phyloP scores from a whole-genome alignment of 2,113 vertebrate species.

The Mirounga angustirostris region DNA sequence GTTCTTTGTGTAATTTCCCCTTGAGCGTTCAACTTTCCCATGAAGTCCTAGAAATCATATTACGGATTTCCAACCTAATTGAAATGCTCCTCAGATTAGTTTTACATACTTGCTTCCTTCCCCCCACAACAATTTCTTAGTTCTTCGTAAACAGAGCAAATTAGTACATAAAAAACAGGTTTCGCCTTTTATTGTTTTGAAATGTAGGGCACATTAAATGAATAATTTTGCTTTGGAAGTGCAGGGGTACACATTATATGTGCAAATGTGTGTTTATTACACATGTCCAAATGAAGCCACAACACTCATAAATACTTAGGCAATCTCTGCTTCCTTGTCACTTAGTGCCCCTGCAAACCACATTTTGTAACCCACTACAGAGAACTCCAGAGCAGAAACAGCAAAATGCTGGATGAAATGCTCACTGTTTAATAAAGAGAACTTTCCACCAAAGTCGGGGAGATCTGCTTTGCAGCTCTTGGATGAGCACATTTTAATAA shows the following conservation, averaged over 20 bases:
- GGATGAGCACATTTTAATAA: conserved; percentile 81
- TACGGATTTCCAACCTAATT: conserved; percentile 83
- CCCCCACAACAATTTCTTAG: conserved; percentile 76
- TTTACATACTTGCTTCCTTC: conserved; percentile 78
- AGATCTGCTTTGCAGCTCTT: conserved; percentile 81
- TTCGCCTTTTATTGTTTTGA: conserved; percentile 82
- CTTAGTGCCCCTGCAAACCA: conserved; percentile 83
- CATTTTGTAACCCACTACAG: conserved; percentile 83
- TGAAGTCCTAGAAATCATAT: conserved; percentile 91
- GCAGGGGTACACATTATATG: conserved; percentile 80
- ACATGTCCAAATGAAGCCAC: conserved; percentile 83
- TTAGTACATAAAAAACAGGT: conserved; percentile 77
- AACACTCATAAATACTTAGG: conserved; percentile 83
- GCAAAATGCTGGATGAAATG: conserved; percentile 83
- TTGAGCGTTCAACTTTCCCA: conserved; percentile 90
- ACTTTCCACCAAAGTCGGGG: conserved; percentile 81
- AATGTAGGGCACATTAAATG: conserved; percentile 77
- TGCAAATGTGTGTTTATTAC: conserved; percentile 80
- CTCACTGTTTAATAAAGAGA: conserved; percentile 80
- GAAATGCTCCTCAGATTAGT: conserved; percentile 82
- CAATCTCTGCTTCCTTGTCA: conserved; percentile 83
- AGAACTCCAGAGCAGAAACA: conserved; percentile 82
- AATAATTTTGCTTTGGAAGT: conserved; percentile 86
- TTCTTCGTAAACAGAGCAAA: conserved; percentile 78
- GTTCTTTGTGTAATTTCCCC: conserved; percentile 89